Evolutionary conservation across 2,888 invertebrate species (phyloP).

Genomic region (Eueremaeus valkanovi): DNA sequence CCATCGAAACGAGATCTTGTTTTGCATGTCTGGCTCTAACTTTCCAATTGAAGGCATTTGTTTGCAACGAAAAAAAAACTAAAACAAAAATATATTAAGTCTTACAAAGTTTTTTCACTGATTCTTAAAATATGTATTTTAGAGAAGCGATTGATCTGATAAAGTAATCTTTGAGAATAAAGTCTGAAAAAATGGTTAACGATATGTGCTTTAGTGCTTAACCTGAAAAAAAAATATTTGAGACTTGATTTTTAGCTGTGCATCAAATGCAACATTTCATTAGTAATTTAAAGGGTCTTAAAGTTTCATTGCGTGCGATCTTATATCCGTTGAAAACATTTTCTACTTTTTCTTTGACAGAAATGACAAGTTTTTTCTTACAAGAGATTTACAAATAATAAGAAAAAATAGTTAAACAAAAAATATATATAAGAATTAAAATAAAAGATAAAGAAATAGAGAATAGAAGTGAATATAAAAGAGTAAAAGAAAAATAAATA

Average conservation of each 20-base stretch:
- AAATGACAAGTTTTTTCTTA: not conserved
- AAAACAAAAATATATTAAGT: too few relatives aligned
- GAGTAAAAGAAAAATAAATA: not conserved
- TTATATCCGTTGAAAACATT: slow-evolving; percentile 1
- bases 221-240: not conserved
- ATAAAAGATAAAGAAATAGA: not conserved
- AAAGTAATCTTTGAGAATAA: too few relatives aligned
- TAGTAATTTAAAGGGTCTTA: slow-evolving; percentile 9
- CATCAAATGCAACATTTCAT: slow-evolving; percentile 14
- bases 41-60: slow-evolving; percentile 15
- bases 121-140: too few relatives aligned
- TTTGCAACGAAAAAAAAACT: too few relatives aligned
- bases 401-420: not conserved
- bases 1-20: not conserved
- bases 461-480: not conserved
- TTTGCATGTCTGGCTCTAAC: not conserved
- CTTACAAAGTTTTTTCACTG: too few relatives aligned
- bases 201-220: not conserved
- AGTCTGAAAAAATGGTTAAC: too few relatives aligned
- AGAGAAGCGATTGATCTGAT: too few relatives aligned
- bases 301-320: not conserved
- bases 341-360: slow-evolving; percentile 3
- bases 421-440: not conserved
- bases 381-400: too few relatives aligned
- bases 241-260: not conserved